Percentiles rank a stretch among this genome's conserved stretches.
phyloP scores from a whole-genome alignment of 2,113 vertebrate species.

The Alexandromys fortis region DNA sequence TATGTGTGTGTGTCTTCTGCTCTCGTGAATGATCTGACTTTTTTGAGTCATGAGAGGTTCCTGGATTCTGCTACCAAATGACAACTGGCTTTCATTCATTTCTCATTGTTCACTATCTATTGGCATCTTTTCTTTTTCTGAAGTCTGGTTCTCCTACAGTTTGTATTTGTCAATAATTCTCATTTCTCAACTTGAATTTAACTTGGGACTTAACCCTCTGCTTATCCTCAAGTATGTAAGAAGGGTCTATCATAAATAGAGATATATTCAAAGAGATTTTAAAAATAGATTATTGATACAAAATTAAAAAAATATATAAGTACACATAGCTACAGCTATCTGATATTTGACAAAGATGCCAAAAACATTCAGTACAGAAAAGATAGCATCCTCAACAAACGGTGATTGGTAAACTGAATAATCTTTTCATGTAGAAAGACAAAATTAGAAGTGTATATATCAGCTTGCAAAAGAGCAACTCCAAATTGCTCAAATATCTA shows the following conservation, averaged over 20 bases:
- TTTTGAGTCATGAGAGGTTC: neutral
- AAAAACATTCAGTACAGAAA: neutral
- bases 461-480: neutral
- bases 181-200: neutral
- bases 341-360: neutral
- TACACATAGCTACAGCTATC: neutral
- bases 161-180: neutral
- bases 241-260: neutral
- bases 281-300: neutral
- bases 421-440: too few relatives aligned
- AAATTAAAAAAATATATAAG: neutral
- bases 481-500: too few relatives aligned
- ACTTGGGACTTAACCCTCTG: neutral
- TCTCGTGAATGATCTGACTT: neutral
- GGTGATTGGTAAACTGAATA: too few relatives aligned
- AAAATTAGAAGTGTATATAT: neutral
- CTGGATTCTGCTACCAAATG: neutral
- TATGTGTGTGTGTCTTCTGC: neutral
- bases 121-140: neutral
- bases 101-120: neutral
- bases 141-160: neutral
- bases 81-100: neutral
- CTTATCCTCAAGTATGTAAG: neutral
- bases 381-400: neutral
- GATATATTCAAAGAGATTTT: neutral